Percentiles rank a stretch among this genome's conserved stretches.
phyloP scores from a whole-genome alignment of 2,797 vertebrate genomes.

The Macrochelys suwanniensis region DNA sequence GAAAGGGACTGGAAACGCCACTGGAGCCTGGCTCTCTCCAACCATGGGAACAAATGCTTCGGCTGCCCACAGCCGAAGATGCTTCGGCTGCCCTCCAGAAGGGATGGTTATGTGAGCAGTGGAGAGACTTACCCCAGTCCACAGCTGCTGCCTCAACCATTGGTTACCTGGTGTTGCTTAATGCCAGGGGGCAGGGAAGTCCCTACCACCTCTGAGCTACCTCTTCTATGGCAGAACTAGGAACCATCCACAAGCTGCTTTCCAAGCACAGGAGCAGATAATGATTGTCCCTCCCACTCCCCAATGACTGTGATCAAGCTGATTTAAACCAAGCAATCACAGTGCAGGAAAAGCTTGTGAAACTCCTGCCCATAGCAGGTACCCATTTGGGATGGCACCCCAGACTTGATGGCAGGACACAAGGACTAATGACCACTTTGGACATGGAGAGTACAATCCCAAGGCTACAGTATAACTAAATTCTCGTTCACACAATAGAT shows the following conservation, averaged over 20 bases:
- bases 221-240: background rate
- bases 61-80: background rate
- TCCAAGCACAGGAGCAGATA: background rate
- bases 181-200: background rate
- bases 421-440: background rate
- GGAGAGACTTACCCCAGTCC: background rate
- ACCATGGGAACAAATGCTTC: background rate
- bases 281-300: background rate
- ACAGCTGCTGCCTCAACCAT: background rate
- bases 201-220: background rate
- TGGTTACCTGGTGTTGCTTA: background rate
- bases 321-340: background rate
- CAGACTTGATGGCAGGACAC: background rate
- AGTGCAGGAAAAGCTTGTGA: background rate
- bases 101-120: background rate
- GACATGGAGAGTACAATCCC: background rate
- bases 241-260: background rate
- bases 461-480: background rate
- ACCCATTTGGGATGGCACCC: too few species aligned
- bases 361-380: background rate
- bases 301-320: background rate
- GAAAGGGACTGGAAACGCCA: background rate
- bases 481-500: background rate
- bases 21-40: slow-evolving; percentile 3
- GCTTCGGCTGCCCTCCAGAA: background rate